Percentiles rank a stretch among this genome's conserved stretches.
These are phyloP conservation scores for Panagrolaimus sp. DNA, from an alignment of 1,140 invertebrate genomes.

Conservation along the genomic window DNA sequence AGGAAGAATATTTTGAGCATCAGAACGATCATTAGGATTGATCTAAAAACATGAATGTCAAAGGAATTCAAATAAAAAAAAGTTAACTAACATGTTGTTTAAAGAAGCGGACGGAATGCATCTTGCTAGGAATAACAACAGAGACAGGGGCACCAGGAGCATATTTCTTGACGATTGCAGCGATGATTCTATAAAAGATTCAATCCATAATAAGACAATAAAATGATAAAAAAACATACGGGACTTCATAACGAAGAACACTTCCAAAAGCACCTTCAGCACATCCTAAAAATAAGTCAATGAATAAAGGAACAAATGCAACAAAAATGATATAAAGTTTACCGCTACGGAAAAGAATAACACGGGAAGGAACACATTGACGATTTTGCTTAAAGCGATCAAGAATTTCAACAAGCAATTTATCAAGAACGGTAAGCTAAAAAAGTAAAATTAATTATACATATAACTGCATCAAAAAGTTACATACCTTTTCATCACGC, in stretches of 20 bases:
- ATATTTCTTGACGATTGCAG: not conserved
- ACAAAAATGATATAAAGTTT: too few relatives aligned
- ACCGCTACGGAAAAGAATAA: conserved; percentile 40
- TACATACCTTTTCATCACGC: conserved; percentile 38
- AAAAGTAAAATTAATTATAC: too few relatives aligned
- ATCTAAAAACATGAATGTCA: too few relatives aligned
- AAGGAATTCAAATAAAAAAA: too few relatives aligned
- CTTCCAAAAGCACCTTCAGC: conserved; percentile 22
- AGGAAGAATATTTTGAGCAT: conserved; percentile 20
- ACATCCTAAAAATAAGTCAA: too few relatives aligned
- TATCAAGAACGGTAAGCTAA: too few relatives aligned
- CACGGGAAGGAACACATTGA: conserved; percentile 21
- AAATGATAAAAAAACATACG: too few relatives aligned
- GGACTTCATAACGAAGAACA: conserved; percentile 39
- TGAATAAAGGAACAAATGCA: too few relatives aligned
- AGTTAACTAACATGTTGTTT: conserved; percentile 12
- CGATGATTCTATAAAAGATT: too few relatives aligned
- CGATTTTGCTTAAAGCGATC: conserved; percentile 12
- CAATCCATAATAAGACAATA: too few relatives aligned
- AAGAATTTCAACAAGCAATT: conserved; percentile 24
- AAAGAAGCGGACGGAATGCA: conserved; percentile 41
- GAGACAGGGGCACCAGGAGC: conserved; percentile 26
- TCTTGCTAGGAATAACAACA: conserved; percentile 37
- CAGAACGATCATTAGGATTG: too few relatives aligned
- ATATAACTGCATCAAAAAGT: too few relatives aligned